Conservation (phyloP, 92 coral and sea anemone species). For the Virgularia gustaviana region DNA sequence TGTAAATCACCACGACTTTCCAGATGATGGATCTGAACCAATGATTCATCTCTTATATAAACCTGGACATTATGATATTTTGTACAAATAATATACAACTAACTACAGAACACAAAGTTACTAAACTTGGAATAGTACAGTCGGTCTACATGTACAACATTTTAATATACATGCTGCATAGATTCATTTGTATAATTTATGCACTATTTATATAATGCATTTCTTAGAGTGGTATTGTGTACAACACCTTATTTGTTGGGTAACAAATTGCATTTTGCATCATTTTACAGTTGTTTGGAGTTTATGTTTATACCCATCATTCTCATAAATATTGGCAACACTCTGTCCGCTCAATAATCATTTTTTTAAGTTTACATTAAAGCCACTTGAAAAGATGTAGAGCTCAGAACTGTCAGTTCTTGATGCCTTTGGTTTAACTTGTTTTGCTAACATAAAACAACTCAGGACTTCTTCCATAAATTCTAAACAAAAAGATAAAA, state of each 20-base stretch:
- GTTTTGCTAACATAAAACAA: constrained; percentile 56
- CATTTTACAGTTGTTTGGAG: too few species aligned
- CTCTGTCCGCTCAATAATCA: not conserved
- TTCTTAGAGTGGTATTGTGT: too few species aligned
- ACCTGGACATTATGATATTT: constrained; percentile 94
- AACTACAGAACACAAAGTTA: too few species aligned
- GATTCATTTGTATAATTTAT: too few species aligned
- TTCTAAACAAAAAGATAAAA: constrained; percentile 46
- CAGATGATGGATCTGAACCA: constrained; percentile 81
- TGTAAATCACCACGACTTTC: constrained; percentile 97
- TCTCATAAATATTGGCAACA: not conserved
- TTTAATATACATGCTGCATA: too few species aligned
- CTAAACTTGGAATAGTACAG: too few species aligned
- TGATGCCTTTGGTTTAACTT: constrained; percentile 80
- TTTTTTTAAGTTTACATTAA: not conserved
- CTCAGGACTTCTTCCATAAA: constrained; percentile 48
- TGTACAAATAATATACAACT: constrained; percentile 64
- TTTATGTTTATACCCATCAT: not conserved
- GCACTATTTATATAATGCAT: too few species aligned
- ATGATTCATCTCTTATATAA: constrained; percentile 68
- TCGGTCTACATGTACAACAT: too few species aligned
- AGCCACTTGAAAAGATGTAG: constrained; percentile 64
- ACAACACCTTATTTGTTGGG: too few species aligned
- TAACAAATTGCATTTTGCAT: too few species aligned
- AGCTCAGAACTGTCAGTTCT: constrained; percentile 78